Conservation (phyloP, 2,888 invertebrate genomes). For the Campopleginae sp. region DNA sequence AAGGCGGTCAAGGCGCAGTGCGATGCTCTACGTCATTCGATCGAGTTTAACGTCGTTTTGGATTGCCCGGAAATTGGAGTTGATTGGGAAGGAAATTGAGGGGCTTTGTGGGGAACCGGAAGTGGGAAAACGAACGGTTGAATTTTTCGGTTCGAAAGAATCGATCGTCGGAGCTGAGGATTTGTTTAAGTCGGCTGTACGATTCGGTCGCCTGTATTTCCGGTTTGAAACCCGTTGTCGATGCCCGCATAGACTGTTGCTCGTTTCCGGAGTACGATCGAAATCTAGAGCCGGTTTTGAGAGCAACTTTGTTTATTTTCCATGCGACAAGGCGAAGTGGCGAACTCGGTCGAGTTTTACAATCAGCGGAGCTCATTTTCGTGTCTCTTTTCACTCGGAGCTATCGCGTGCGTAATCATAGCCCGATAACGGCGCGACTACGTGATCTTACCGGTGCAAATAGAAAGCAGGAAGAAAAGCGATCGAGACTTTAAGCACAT, state of each 20-base stretch:
- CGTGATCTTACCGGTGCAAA: slow-evolving; percentile 22
- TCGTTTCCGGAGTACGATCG: slow-evolving; percentile 35
- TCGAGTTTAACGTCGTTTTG: not conserved
- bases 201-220: slow-evolving; percentile 41
- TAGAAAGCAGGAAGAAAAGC: slow-evolving; percentile 64
- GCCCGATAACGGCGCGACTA: slow-evolving; percentile 32
- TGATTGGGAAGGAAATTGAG: not conserved
- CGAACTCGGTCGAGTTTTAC: slow-evolving; percentile 12
- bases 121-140: too few relatives aligned
- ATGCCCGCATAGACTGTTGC: slow-evolving; percentile 44
- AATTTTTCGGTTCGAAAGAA: too few relatives aligned
- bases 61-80: not conserved
- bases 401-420: slow-evolving; percentile 30
- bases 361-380: slow-evolving; percentile 35
- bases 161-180: not conserved
- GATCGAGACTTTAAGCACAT: slow-evolving; percentile 20
- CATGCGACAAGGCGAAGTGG: slow-evolving; percentile 1
- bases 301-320: slow-evolving; percentile 26
- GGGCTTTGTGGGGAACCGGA: not conserved
- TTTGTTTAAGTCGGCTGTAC: slow-evolving; percentile 19
- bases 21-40: not conserved
- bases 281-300: not conserved
- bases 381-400: not conserved
- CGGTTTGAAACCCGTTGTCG: slow-evolving; percentile 32
- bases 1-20: not conserved